phyloP scores from a whole-genome alignment of 2,113 vertebrate species.

The Caranx melampygus region DNA sequence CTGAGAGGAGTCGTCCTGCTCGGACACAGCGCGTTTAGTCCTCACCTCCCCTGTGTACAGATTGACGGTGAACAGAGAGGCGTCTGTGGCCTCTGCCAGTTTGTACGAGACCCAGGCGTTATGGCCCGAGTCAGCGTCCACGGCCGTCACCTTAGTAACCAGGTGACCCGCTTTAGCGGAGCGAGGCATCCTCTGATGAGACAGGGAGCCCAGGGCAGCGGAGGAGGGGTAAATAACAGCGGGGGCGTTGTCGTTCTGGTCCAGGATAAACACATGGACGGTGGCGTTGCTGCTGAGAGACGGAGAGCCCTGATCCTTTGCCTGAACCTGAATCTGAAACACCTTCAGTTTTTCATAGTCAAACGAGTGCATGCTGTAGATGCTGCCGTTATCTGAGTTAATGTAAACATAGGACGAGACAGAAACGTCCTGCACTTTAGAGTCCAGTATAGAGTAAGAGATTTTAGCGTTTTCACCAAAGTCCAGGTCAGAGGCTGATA shows the following conservation, averaged over 20 bases:
- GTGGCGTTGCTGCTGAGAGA: conserved; percentile 81
- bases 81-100: conserved; percentile 84
- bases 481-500: conserved; percentile 85
- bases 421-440: conserved; percentile 79
- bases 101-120: conserved; percentile 91
- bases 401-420: conserved; percentile 86
- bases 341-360: conserved; percentile 88
- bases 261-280: conserved; percentile 82
- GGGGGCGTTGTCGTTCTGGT: conserved; percentile 87
- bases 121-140: conserved; percentile 89
- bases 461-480: conserved; percentile 79
- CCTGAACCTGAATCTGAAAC: conserved; percentile 84
- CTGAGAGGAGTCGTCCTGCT: conserved; percentile 84
- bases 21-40: conserved; percentile 83
- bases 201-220: conserved; percentile 67
- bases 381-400: conserved; percentile 85
- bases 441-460: conserved; percentile 81
- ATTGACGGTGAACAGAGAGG: conserved; percentile 86
- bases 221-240: conserved; percentile 85
- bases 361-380: conserved; percentile 84
- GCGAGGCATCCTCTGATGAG: conserved; percentile 84
- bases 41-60: conserved; percentile 89
- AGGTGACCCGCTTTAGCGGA: conserved; percentile 87
- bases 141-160: conserved; percentile 90
- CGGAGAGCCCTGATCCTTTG: conserved; percentile 85